Evolutionary conservation across 2,797 vertebrate genomes (phyloP), one percentile per base, ranked within the genome.

Genomic region (Eospalax fontanierii): DNA sequence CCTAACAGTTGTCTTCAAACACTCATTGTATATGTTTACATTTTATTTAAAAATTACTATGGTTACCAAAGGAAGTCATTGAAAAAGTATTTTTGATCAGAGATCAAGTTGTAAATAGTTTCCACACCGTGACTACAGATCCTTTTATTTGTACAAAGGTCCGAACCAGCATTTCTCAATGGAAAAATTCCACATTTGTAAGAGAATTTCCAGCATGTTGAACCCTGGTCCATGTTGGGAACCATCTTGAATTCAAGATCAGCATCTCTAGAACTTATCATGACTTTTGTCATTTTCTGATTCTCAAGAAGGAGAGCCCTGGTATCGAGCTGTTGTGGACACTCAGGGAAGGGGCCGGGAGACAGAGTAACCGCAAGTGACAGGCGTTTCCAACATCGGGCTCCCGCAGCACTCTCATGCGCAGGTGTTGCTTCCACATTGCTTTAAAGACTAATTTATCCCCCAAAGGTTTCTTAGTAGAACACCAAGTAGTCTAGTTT

Each of bases 181-280:
- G 87, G 92, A 89, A 97, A 54, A 96, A 97, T 96, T 87, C 38
- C 85, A 91, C 86, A 94, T 81, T 87, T 38, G 57, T 28, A 83
- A 63, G 46, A 65, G 87, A 70, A 14, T 66, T n/a, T 80, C 57
- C 85, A 80, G 46, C 82, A 74, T 71, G 54, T 86, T 38, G 46
- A 57, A 65, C 19, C 59, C 63, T 46, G 30, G 73, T 35, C 57
- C 40, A 61, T 28, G 79, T 22, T 50, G 83, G 84, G 79, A 71
- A 73, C 12, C 2, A 14, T 43, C 65, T 83, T 86, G 66, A 82
- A 75, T 54, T 66, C 66, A 73, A 89, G 38, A 73, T 95, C 54
- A 86, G 80, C 15, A 9, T 21, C 4, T 35, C 54, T 71, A 43
- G 40, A 79, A 57, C 93, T 81, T 93, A 84, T 93, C 24, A 4